Evolutionary conservation across 2,113 vertebrate genomes (phyloP).

Genomic region (Engystomops pustulosus): DNA sequence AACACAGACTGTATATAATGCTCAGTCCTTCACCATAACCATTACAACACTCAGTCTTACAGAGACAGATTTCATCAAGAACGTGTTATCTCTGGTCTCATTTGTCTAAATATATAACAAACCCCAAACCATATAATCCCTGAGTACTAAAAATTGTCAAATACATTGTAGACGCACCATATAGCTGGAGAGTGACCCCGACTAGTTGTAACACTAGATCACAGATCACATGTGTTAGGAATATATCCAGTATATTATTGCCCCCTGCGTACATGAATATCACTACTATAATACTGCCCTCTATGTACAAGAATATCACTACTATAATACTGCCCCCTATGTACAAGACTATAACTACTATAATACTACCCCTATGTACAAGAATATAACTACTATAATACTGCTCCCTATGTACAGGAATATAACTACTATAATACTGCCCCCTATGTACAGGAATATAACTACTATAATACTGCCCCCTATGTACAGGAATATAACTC

Average conservation of each 20-base stretch:
- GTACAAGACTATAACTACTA: slow-evolving; percentile 6
- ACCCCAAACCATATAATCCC: not conserved
- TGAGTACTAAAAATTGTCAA: not conserved
- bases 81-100: not conserved
- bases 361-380: not conserved
- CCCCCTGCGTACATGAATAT: not conserved
- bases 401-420: no score
- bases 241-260: not conserved
- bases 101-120: not conserved
- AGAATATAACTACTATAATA: no score
- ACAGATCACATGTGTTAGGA: not conserved
- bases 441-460: no score
- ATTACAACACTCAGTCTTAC: not conserved
- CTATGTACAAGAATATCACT: not conserved
- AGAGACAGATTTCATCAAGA: not conserved
- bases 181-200: not conserved
- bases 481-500: no score
- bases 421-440: no score
- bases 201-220: slow-evolving; percentile 3
- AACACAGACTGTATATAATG: not conserved
- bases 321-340: not conserved
- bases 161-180: not conserved
- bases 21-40: not conserved
- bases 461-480: no score
- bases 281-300: slow-evolving; percentile 1